phyloP scores from a whole-genome alignment of 2,113 vertebrate species.

The Coracopsis vasa region DNA sequence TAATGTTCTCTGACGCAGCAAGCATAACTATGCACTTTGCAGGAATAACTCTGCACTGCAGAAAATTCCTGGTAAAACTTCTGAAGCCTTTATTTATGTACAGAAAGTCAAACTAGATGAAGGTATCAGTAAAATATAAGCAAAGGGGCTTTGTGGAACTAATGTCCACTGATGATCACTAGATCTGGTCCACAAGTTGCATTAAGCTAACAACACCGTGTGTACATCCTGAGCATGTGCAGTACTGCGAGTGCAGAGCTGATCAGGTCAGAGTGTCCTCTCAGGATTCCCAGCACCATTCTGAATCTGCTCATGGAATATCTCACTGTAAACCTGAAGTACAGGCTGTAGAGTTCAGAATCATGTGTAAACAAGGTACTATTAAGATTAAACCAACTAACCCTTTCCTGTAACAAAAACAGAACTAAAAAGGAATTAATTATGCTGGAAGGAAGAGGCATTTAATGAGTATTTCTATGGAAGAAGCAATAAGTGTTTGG shows the following conservation, averaged over 20 bases:
- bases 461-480: background rate
- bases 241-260: background rate
- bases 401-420: background rate
- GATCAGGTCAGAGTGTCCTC: background rate
- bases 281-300: background rate
- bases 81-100: background rate
- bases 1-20: background rate
- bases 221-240: background rate
- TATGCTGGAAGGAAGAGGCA: background rate
- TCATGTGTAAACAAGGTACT: background rate
- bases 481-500: background rate
- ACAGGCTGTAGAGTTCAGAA: background rate
- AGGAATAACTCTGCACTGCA: background rate
- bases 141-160: background rate
- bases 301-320: background rate
- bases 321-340: background rate
- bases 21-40: background rate
- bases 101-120: background rate
- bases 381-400: background rate
- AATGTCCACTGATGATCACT: background rate
- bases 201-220: background rate
- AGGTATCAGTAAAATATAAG: background rate
- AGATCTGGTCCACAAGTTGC: background rate
- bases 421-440: background rate
- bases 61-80: background rate